A percentile compares a stretch with the other conserved stretches of the same genome.
Evolutionary conservation across 2,888 invertebrate genomes (phyloP).

Genomic region (Drosophila anomalata): DNA sequence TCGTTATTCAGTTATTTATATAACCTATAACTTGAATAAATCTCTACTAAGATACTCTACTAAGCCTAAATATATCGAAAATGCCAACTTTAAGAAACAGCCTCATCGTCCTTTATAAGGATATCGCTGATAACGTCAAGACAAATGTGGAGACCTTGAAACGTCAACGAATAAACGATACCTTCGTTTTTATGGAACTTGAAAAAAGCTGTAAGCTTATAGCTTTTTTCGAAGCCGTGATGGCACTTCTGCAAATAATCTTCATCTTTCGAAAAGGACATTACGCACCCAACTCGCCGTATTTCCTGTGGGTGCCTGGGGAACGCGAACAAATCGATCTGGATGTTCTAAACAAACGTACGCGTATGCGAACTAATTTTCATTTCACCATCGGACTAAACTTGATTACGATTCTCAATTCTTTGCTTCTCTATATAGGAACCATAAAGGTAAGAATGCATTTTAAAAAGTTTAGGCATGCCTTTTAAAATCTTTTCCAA

Average conservation of each 20-base stretch:
- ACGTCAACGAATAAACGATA: slow-evolving; percentile 6
- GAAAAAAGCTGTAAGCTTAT: slow-evolving; percentile 48
- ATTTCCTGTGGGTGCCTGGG: neutral
- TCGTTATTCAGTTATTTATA: too few relatives aligned
- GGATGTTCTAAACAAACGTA: neutral
- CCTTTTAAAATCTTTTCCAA: fast-evolving
- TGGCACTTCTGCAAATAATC: slow-evolving; percentile 28
- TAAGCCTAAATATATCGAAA: neutral
- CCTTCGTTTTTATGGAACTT: slow-evolving; percentile 40
- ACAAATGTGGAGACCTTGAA: neutral
- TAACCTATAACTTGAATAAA: too few relatives aligned
- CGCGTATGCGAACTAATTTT: neutral
- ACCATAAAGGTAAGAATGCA: slow-evolving; percentile 38
- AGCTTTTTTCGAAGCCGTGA: slow-evolving; percentile 25
- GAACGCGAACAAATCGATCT: neutral
- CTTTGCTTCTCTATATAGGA: slow-evolving; percentile 11
- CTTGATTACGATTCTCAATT: slow-evolving; percentile 11
- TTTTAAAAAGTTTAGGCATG: too few relatives aligned
- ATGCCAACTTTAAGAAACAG: neutral
- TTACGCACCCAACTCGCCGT: neutral
- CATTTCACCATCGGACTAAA: slow-evolving; percentile 4
- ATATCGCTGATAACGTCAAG: neutral
- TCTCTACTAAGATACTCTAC: too few relatives aligned
- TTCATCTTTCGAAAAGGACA: neutral
- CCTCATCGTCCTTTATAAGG: neutral